Base-by-base conservation (phyloP, 1,140 invertebrate species). In the Drosophila santomea region DNA sequence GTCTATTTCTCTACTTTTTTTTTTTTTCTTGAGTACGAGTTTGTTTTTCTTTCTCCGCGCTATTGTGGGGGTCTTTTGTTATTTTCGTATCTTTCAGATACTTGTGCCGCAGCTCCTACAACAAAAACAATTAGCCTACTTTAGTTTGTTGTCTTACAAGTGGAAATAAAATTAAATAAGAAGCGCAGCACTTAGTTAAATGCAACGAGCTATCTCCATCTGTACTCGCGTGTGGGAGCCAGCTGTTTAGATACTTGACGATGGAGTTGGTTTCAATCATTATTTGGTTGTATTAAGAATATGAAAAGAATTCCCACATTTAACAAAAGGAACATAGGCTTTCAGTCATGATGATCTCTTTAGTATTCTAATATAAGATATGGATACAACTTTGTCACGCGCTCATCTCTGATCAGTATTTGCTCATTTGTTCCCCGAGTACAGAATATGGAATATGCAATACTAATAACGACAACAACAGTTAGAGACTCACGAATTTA, bases 41-140 rank as follows among this genome's bases (percentile, higher is more conserved):
- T 35, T 56, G 61, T 61, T 67, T 64, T 64, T 51, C 36, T 68
- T 69, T 47, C 38, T 17, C 55, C 39, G n/a, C 25, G 38, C 39
- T 32, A 36, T 57, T 48, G 51, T 35, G 43, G 50, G 43, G 64
- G 32, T 71, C 67, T 71, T 69, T 69, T 57, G 67, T 63, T 55
- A 28, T 41, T 57, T 39, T 56, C 17, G 52, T 55, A 66, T 66
- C 54, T 66, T 11, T 10, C 38, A 61, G 23, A 47, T 56, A 54
- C 32, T 39, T 51, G 50, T 36, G 63, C 44, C 38, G 25, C 69
- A 39, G 67, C 69, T 73, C 64, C 75, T 76, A 84, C 80, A 83
- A 84, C 72, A 67, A 71, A 86, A 89, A 84, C 79, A 88, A 88
- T 88, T 88, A 89, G 80, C 84, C 83, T 88, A 88, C 83, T 89